phyloP scores from a whole-genome alignment of 2,888 invertebrate species.

The Melinaea marsaeus region DNA sequence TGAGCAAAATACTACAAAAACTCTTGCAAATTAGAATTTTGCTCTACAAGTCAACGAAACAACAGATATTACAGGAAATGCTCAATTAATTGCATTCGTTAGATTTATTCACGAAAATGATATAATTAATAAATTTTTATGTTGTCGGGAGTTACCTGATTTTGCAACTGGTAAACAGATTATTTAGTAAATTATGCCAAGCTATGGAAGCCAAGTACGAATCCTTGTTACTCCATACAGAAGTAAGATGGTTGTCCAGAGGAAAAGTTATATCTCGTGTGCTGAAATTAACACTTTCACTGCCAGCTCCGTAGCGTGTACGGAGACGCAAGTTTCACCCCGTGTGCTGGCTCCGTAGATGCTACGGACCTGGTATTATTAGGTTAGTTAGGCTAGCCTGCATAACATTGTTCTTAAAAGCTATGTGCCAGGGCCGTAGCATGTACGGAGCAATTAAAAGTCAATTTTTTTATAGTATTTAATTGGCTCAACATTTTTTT shows the following conservation, averaged over 20 bases:
- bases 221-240: conserved; percentile 34
- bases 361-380: too few relatives aligned
- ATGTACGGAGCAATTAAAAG: too few relatives aligned
- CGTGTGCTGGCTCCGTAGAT: too few relatives aligned
- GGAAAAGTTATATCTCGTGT: conserved; percentile 32
- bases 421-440: too few relatives aligned
- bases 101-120: conserved; percentile 14
- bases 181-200: conserved; percentile 33
- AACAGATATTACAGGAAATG: conserved; percentile 19
- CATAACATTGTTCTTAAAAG: too few relatives aligned
- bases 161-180: conserved; percentile 26
- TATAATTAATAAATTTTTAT: conserved; percentile 24
- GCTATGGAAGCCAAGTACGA: conserved; percentile 34
- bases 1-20: conserved; percentile 22
- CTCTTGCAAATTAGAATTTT: conserved; percentile 4
- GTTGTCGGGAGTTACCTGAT: conserved; percentile 20
- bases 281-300: too few relatives aligned
- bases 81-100: conserved; percentile 26
- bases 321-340: too few relatives aligned
- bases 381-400: too few relatives aligned
- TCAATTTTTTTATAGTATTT: too few relatives aligned
- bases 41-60: conserved; percentile 18
- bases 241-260: conserved; percentile 35
- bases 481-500: too few relatives aligned
- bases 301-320: too few relatives aligned